These are phyloP conservation scores for Chironomus tepperi DNA, from an alignment of 1,140 invertebrate genomes.

Conservation along the genomic window DNA sequence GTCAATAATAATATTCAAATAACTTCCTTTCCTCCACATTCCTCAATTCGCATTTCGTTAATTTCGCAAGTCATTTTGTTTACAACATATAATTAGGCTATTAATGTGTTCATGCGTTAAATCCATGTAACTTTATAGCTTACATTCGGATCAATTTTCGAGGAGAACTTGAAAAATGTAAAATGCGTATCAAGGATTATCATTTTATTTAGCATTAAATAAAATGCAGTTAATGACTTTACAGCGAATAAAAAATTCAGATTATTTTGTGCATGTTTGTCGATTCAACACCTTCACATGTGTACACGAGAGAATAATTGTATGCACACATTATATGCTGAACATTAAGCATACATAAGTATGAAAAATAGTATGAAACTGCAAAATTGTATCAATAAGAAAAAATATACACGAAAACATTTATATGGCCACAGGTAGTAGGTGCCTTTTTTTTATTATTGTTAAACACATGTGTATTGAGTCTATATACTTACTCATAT, in stretches of 20 bases:
- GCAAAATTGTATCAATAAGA: background rate
- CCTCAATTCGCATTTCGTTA: too few species aligned
- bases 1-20: too few species aligned
- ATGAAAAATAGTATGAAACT: too few species aligned
- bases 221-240: too few species aligned
- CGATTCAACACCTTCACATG: background rate
- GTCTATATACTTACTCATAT: background rate
- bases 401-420: background rate
- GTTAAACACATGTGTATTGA: background rate
- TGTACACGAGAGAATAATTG: background rate
- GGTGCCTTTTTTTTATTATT: background rate
- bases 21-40: too few species aligned
- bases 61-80: too few species aligned
- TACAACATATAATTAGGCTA: too few species aligned
- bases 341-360: background rate
- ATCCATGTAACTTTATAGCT: background rate
- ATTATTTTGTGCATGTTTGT: slow-evolving; percentile 6
- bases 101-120: too few species aligned
- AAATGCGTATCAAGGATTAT: slow-evolving; percentile 10
- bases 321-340: background rate
- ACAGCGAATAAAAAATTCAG: background rate
- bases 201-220: background rate
- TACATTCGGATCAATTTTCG: background rate
- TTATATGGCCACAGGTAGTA: background rate
- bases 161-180: background rate